Evolutionary conservation across 2,113 vertebrate genomes (phyloP).

Genomic region (Seriola quinqueradiata): DNA sequence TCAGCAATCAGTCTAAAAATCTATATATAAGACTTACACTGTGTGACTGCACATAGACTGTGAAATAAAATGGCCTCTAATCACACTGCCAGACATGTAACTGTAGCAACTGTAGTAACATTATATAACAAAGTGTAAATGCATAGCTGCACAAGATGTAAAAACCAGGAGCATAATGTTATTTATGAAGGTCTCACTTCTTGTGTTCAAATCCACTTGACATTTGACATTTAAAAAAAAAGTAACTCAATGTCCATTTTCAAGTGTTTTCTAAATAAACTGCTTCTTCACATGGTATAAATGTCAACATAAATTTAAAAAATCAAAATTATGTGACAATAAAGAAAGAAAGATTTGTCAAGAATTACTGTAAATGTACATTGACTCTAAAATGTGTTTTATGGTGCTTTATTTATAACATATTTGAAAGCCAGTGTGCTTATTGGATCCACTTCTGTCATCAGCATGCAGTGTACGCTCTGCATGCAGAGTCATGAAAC

Average conservation of each 20-base stretch:
- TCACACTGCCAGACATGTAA: neutral
- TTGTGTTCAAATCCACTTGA: neutral
- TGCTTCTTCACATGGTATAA: too few relatives aligned
- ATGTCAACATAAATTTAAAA: neutral
- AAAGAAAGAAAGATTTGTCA: neutral
- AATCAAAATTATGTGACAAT: neutral
- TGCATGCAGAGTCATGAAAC: neutral
- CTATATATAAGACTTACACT: neutral
- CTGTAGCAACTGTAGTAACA: neutral
- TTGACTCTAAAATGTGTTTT: neutral
- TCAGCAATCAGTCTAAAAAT: neutral
- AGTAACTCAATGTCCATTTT: neutral
- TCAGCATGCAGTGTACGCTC: neutral
- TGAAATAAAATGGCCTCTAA: neutral
- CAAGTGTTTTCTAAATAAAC: neutral
- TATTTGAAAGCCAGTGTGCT: neutral
- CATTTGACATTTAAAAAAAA: neutral
- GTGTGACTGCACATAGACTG: neutral
- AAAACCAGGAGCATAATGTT: neutral
- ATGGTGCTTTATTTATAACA: neutral
- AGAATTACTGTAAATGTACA: neutral
- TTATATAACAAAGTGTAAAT: conserved; percentile 5
- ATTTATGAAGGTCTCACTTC: neutral
- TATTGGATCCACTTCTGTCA: neutral
- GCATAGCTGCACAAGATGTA: neutral